Base-by-base conservation (phyloP, 2,888 invertebrate species). In the Agriopis marginaria region DNA sequence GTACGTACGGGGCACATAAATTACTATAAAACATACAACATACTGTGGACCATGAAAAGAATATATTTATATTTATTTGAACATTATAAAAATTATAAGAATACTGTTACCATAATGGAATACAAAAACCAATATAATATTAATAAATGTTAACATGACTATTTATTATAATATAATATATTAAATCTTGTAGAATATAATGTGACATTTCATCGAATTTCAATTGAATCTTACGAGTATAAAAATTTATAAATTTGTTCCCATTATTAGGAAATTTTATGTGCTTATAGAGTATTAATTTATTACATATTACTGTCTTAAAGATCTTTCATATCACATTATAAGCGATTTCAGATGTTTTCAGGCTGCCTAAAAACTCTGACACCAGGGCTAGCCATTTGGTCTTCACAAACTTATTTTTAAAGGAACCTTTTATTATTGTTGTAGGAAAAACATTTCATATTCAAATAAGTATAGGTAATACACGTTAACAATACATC, bases 61-160 rank as follows among this genome's bases (percentile, higher is more conserved):
- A 12, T 39, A 62, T 51, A 63, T 53, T 23, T 23, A 32, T 44
- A 32, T 32, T 54, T 32, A 53, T 23, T 12, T 32, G 0, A 17
- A 63, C 44, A 45, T 53, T 45, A 54, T 54, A 54, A 54, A 45
- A 54, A 54, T 45, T 54, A 54, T 47, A 40, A n/a, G 8, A 39
- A 14, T 32, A 0, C n/a, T 45, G 54, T 54, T 53, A 50, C 12
- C 7, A 23, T 61, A 32, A 58, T 58, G 45, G 32, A 58, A 45
- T 8, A 45, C 45, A 58, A 58, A 45, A 45, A 3, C 50, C 61
- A 61, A 61, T 61, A 47, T 32, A 58, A 58, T 58, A 45, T 51
- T 61, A 51, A 51, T 61, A 61, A 49, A 61, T 23, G 17, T 61
- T 10, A 61, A 58, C 45, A 58, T 32, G 45, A 45, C 11, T 58